Evolutionary conservation across 2,888 invertebrate genomes (phyloP).

Genomic region (Taenaris catops): DNA sequence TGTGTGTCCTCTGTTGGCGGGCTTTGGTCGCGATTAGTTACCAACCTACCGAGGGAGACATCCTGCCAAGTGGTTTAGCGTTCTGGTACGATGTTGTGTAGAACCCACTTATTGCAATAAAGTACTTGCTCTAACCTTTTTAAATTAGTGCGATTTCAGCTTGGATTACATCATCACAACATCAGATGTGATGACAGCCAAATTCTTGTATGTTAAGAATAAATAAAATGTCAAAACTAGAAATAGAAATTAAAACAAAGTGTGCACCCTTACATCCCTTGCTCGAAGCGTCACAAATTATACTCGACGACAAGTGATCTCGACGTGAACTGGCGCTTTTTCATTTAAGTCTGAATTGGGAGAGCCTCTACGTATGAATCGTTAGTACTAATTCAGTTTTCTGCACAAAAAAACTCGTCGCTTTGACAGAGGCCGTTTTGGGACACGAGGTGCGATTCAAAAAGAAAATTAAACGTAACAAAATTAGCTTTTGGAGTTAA

Average conservation of each 20-base stretch:
- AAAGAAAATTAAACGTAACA: constrained; percentile 4
- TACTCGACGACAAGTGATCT: constrained; percentile 40
- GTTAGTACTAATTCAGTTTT: constrained; percentile 21
- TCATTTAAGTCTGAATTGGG: constrained; percentile 41
- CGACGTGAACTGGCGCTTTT: constrained; percentile 46
- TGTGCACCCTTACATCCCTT: constrained; percentile 31
- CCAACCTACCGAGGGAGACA: too few species aligned
- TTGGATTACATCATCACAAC: too few species aligned
- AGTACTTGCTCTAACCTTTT: too few species aligned
- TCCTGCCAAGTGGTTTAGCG: too few species aligned
- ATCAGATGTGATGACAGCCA: too few species aligned
- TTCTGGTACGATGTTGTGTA: too few species aligned
- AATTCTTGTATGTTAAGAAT: too few species aligned
- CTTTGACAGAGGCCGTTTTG: constrained; percentile 1
- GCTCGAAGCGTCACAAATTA: constrained; percentile 48
- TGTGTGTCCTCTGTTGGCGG: too few species aligned
- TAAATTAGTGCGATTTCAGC: too few species aligned
- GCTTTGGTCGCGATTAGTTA: too few species aligned
- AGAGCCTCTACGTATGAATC: constrained; percentile 17
- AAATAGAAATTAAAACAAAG: constrained; percentile 2
- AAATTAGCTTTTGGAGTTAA: constrained; percentile 3
- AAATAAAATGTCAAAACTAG: neutral
- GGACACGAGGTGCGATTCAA: neutral
- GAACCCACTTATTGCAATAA: too few species aligned
- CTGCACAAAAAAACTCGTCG: constrained; percentile 3